Base-by-base conservation (phyloP, 2,888 invertebrate species). In the Barypeithes pellucidus region DNA sequence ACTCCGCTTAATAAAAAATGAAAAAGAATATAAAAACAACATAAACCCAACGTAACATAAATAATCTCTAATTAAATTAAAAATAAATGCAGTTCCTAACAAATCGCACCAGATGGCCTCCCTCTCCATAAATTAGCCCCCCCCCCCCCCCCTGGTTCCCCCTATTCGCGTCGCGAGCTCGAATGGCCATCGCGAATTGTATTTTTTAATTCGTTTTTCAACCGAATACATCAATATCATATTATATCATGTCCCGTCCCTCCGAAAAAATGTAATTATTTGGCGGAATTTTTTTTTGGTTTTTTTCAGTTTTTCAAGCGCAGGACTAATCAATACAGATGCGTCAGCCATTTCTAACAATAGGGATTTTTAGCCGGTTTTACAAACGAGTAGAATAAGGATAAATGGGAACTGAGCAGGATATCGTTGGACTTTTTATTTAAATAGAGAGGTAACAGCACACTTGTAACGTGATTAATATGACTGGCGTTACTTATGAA, bases 191-290 rank as follows among this genome's bases (percentile, higher is more conserved):
- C 54, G 74, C 74, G 74, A 74, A 70, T 74, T 74, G 74, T 74
- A 74, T 74, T 74, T 74, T 74, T 74, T 74, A 74, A 74, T 74
- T 71, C 74, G 74, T 74, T 74, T 71, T 74, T 71, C 71, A 54
- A 67, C 74, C 74, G 74, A 74, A 74, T 71, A 74, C 74, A 74
- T 74, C 74, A 74, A 74, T 74, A 74, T 74, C 74, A 74, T 74
- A 74, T 74, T 71, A 74, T 74, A 74, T 70, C 74, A 61, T 24
- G 70, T 61, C 57, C 72, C 74, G 66, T 67, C 67, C 70, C 74
- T 74, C 70, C 62, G 74, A 74, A 74, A 73, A 74, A 74, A 74
- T 74, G 74, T 74, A 74, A 74, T 74, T 74, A 74, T 74, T 74
- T 74, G 74, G 70, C 74, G 60, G 74, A 67, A 41, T 71, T 74